Evolutionary conservation across 2,113 vertebrate genomes (phyloP).

Genomic region (Istiophorus platypterus): DNA sequence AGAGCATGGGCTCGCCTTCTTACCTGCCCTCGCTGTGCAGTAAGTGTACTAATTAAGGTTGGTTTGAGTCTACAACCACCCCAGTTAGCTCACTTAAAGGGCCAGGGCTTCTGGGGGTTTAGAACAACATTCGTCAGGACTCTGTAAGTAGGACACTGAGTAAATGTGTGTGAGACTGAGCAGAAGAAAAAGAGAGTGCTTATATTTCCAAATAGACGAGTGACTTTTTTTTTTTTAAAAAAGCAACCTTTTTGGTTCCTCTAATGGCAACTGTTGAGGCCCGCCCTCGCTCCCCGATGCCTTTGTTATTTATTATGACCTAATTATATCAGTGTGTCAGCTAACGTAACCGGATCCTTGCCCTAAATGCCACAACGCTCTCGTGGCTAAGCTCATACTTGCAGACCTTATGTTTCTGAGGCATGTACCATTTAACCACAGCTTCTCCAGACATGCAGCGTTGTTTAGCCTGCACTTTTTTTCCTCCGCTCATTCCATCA

Average conservation of each 20-base stretch:
- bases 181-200: conserved; percentile 36
- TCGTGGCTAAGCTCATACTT: conserved; percentile 48
- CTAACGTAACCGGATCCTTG: conserved; percentile 58
- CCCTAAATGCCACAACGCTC: conserved; percentile 76
- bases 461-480: conserved; percentile 53
- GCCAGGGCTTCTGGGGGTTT: conserved; percentile 73
- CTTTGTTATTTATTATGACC: conserved; percentile 78
- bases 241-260: conserved; percentile 68
- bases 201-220: conserved; percentile 59
- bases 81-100: conserved; percentile 75
- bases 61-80: conserved; percentile 73
- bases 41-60: conserved; percentile 76
- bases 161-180: conserved; percentile 39
- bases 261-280: conserved; percentile 71
- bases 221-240: conserved; percentile 59
- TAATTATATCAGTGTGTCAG: conserved; percentile 79
- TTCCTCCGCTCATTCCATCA: conserved; percentile 41
- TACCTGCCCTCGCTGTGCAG: conserved; percentile 72
- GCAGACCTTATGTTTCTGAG: conserved; percentile 64
- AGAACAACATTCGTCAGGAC: conserved; percentile 57
- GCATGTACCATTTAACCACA: conserved; percentile 72
- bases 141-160: conserved; percentile 78
- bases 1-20: conserved; percentile 53
- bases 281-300: conserved; percentile 61
- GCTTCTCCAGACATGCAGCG: conserved; percentile 46